Evolutionary conservation across 2,113 vertebrate species (phyloP).

Genomic region (Cyphomyrus plagiostoma): DNA sequence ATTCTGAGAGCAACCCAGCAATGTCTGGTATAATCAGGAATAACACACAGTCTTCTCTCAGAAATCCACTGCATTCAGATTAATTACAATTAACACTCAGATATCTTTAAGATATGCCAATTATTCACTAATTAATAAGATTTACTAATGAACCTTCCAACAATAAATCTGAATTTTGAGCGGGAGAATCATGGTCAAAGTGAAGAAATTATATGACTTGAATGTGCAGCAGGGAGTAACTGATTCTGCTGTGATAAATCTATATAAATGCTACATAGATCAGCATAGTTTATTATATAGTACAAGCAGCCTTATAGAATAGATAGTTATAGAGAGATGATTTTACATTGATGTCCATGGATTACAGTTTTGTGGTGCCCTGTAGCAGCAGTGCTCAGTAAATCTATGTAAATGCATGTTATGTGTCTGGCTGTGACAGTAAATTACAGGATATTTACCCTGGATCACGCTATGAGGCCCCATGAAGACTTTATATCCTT

Average conservation of each 20-base stretch:
- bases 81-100: not conserved
- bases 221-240: not conserved
- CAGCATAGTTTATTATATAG: not conserved
- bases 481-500: not conserved
- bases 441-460: conserved; percentile 56
- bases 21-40: not conserved
- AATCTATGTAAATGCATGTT: not conserved
- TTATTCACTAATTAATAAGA: not conserved
- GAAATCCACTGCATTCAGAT: not conserved
- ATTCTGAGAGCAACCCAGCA: not conserved
- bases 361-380: not conserved
- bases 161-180: not conserved
- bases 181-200: not conserved
- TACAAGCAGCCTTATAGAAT: not conserved
- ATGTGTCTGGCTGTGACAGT: conserved; percentile 38
- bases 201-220: not conserved
- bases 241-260: not conserved
- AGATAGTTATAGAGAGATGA: not conserved
- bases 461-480: conserved; percentile 58
- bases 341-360: not conserved
- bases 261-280: not conserved
- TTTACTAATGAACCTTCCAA: not conserved
- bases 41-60: not conserved
- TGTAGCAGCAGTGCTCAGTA: not conserved
- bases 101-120: not conserved